These are phyloP conservation scores for Drosophila borborema DNA, from an alignment of 2,888 invertebrate genomes.

Conservation along the genomic window DNA sequence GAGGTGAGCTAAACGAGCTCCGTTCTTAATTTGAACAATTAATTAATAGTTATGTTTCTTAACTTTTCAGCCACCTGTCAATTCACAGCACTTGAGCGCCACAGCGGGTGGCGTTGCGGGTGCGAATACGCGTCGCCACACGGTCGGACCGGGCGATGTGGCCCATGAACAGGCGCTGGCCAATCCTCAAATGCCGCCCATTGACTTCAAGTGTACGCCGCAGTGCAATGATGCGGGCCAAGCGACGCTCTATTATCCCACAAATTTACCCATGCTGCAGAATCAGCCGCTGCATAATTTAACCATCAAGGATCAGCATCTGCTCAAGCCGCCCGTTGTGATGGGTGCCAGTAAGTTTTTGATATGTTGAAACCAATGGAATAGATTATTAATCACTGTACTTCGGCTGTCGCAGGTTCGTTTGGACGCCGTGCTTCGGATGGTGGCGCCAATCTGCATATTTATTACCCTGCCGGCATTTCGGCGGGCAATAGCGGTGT, in stretches of 20 bases:
- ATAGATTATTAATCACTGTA: not conserved
- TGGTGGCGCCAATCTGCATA: conserved; percentile 96
- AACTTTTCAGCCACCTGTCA: conserved; percentile 54
- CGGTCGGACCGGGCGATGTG: conserved; percentile 96
- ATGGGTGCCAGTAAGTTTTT: conserved; percentile 90
- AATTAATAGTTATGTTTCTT: not conserved
- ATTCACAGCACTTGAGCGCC: conserved; percentile 78
- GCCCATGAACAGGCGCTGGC: conserved; percentile 91
- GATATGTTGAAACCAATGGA: not conserved
- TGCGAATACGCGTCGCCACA: conserved; percentile 92
- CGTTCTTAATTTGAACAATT: too few relatives aligned
- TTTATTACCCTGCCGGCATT: conserved; percentile 87
- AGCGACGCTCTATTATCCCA: conserved; percentile 89
- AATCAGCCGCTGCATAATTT: conserved; percentile 94
- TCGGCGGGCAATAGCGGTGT: conserved; percentile 74
- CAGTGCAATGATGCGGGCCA: conserved; percentile 69
- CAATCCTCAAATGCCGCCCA: conserved; percentile 84
- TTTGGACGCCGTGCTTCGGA: conserved; percentile 97
- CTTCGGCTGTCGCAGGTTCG: conserved; percentile 86
- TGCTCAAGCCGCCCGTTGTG: conserved; percentile 96
- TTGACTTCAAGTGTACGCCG: conserved; percentile 83
- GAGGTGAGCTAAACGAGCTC: conserved; percentile 66
- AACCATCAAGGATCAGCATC: conserved; percentile 96
- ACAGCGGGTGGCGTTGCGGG: conserved; percentile 65
- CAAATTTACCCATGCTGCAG: conserved; percentile 93